phyloP scores from a whole-genome alignment of 2,888 invertebrate genomes.

The Branchipolynoe longqiensis region DNA sequence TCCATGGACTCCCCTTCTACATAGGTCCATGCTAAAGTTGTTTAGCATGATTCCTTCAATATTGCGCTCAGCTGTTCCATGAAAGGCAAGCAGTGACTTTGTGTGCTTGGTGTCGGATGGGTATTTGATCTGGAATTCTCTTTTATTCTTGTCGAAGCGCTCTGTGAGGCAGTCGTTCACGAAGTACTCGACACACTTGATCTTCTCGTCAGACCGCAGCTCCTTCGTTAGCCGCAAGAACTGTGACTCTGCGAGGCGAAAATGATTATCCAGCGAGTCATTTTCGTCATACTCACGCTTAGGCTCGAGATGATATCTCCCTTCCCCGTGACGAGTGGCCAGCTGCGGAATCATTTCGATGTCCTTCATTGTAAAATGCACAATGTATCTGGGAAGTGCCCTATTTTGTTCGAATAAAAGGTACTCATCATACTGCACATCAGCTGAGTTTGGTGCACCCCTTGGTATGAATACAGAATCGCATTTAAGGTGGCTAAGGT shows the following conservation, averaged over 20 bases:
- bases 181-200: constrained; percentile 58
- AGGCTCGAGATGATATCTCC: not conserved
- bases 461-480: constrained; percentile 63
- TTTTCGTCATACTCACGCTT: not conserved
- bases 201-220: not conserved
- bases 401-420: constrained; percentile 61
- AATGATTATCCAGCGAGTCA: constrained; percentile 59
- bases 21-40: constrained; percentile 57
- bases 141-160: constrained; percentile 41
- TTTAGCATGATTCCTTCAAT: constrained; percentile 59
- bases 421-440: constrained; percentile 63
- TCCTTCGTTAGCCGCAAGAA: constrained; percentile 54
- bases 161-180: constrained; percentile 51
- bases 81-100: constrained; percentile 60
- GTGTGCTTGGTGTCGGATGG: not conserved
- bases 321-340: not conserved
- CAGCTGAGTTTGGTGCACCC: constrained; percentile 55
- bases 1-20: constrained; percentile 54
- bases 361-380: constrained; percentile 59
- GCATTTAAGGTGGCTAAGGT: constrained; percentile 36
- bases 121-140: constrained; percentile 40
- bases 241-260: constrained; percentile 63
- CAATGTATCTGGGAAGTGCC: constrained; percentile 60
- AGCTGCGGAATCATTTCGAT: not conserved
- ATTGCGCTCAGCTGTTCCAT: constrained; percentile 62